Conservation (phyloP, 30 jellyfish, hydroid and myxozoan species). For the Turritopsis rubra region DNA sequence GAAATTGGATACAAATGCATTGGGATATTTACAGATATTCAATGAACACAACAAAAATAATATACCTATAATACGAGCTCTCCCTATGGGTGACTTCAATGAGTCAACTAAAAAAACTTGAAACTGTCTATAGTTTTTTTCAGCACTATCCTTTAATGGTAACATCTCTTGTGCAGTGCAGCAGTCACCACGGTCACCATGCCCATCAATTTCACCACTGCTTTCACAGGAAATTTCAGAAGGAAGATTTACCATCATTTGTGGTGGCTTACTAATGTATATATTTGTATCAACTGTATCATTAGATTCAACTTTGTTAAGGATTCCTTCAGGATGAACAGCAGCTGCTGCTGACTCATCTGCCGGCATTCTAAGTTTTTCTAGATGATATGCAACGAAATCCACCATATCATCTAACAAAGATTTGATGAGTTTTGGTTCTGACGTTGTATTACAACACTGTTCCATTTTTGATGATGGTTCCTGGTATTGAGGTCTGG, state of each 20-base stretch:
- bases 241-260: not conserved
- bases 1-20: too few relatives aligned
- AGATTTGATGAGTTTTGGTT: constrained; percentile 1
- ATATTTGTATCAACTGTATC: not conserved
- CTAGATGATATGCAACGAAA: constrained; percentile 16
- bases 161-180: not conserved
- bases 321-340: too few relatives aligned
- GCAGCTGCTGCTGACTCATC: too few relatives aligned
- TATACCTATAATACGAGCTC: constrained; percentile 64
- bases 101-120: constrained; percentile 50
- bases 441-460: too few relatives aligned
- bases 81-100: constrained; percentile 47
- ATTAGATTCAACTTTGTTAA: too few relatives aligned
- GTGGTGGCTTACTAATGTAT: not conserved
- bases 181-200: not conserved
- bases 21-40: too few relatives aligned
- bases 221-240: not conserved
- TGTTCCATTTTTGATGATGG: not conserved
- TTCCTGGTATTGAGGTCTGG: constrained; percentile 13
- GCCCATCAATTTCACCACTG: not conserved
- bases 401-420: constrained; percentile 28
- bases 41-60: too few relatives aligned
- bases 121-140: constrained; percentile 34
- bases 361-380: not conserved
- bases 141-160: not conserved